Percentiles rank a stretch among this genome's conserved stretches.
Evolutionary conservation across 1,140 invertebrate genomes (phyloP).

Genomic region (Odontomachus brunneus): DNA sequence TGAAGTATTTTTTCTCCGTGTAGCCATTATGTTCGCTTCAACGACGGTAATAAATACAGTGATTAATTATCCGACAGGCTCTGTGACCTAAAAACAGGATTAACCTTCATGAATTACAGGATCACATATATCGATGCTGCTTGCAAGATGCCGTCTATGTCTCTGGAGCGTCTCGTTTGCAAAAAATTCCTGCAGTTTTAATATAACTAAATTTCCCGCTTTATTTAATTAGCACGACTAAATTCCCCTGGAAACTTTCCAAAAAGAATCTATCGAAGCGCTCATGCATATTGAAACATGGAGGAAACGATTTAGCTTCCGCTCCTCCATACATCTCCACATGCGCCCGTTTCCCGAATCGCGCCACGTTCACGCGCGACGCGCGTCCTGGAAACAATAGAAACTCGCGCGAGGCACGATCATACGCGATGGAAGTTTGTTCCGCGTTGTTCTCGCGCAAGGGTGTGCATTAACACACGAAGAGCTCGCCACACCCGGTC

Average conservation of each 20-base stretch:
- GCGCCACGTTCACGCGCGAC: conserved; percentile 28
- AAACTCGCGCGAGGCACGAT: conserved; percentile 23
- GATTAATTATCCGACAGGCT: not conserved
- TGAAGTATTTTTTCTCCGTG: too few relatives aligned
- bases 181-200: too few relatives aligned
- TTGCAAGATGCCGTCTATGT: not conserved
- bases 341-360: conserved; percentile 38
- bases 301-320: not conserved
- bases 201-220: too few relatives aligned
- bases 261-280: too few relatives aligned
- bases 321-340: conserved; percentile 18
- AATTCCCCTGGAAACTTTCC: not conserved
- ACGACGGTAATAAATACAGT: not conserved
- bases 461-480: conserved; percentile 48
- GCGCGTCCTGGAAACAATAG: conserved; percentile 48
- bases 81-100: not conserved
- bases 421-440: conserved; percentile 40
- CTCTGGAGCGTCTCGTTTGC: not conserved
- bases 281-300: not conserved
- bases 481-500: conserved; percentile 24
- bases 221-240: too few relatives aligned
- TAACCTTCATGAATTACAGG: too few relatives aligned
- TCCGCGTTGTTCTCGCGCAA: conserved; percentile 25
- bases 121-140: too few relatives aligned
- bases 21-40: too few relatives aligned